A percentile compares a stretch with the other conserved stretches of the same genome.
Evolutionary conservation across 2,888 invertebrate genomes (phyloP).

Genomic region (Polymixis lichenea): DNA sequence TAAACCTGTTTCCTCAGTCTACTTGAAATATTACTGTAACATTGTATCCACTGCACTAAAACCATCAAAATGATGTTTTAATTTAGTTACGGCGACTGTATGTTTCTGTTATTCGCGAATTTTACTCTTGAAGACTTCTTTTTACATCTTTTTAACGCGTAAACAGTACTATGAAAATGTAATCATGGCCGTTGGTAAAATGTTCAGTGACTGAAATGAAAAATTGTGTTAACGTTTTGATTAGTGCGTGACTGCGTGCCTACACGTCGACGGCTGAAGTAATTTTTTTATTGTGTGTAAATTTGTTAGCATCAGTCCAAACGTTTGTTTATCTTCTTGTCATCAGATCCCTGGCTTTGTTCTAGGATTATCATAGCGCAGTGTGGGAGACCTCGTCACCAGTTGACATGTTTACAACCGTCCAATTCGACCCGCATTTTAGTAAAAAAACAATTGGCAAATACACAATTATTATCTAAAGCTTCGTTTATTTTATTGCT

Average conservation of each 20-base stretch:
- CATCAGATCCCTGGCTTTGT: slow-evolving; percentile 27
- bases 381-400: slow-evolving; percentile 48
- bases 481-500: slow-evolving; percentile 49
- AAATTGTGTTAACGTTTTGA: slow-evolving; percentile 32
- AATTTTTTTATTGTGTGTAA: slow-evolving; percentile 41
- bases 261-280: not conserved
- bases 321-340: slow-evolving; percentile 43
- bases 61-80: slow-evolving; percentile 40
- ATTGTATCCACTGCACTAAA: slow-evolving; percentile 9
- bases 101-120: slow-evolving; percentile 25
- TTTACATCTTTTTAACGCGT: slow-evolving; percentile 21
- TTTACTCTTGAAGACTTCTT: slow-evolving; percentile 12
- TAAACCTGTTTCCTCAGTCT: not conserved
- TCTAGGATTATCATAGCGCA: slow-evolving; percentile 5
- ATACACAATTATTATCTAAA: slow-evolving; percentile 73
- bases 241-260: slow-evolving; percentile 16
- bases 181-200: slow-evolving; percentile 20
- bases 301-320: slow-evolving; percentile 21
- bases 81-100: slow-evolving; percentile 35
- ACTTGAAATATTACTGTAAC: slow-evolving; percentile 29
- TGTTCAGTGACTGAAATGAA: not conserved
- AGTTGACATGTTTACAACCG: slow-evolving; percentile 74
- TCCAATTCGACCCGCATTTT: slow-evolving; percentile 63
- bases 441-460: slow-evolving; percentile 79
- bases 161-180: slow-evolving; percentile 34